phyloP scores from a whole-genome alignment of 2,888 invertebrate genomes.

The Pardosa pseudoannulata region DNA sequence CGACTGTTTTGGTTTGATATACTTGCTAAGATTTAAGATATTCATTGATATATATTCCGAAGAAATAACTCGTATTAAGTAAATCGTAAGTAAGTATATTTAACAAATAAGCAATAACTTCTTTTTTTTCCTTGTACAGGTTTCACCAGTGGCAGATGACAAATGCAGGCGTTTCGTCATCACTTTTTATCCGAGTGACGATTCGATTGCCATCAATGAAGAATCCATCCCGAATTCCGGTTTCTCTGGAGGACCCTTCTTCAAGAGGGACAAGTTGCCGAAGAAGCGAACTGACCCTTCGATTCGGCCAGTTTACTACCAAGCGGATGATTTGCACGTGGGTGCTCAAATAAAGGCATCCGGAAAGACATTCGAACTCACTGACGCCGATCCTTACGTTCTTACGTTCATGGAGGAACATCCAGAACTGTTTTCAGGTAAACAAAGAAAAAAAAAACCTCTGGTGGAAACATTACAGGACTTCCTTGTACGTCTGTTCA shows the following conservation, averaged over 20 bases:
- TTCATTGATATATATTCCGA: too few relatives aligned
- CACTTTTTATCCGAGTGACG: constrained; percentile 86
- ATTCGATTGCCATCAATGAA: constrained; percentile 86
- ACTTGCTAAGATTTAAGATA: too few relatives aligned
- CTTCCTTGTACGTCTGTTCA: too few relatives aligned
- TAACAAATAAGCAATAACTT: too few relatives aligned
- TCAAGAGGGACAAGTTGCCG: constrained; percentile 83
- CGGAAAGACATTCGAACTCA: constrained; percentile 86
- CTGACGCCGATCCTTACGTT: constrained; percentile 90
- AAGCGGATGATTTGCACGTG: constrained; percentile 87
- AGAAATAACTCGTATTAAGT: too few relatives aligned
- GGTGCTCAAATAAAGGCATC: constrained; percentile 86
- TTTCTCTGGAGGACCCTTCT: constrained; percentile 86
- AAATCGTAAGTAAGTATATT: too few relatives aligned
- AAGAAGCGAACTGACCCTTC: constrained; percentile 83
- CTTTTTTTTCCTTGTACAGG: too few relatives aligned
- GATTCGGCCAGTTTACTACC: constrained; percentile 86
- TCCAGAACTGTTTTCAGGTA: constrained; percentile 77
- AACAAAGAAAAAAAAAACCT: too few relatives aligned
- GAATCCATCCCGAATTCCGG: constrained; percentile 86
- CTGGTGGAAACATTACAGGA: too few relatives aligned
- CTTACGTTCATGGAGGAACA: constrained; percentile 82
- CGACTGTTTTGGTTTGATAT: too few relatives aligned
- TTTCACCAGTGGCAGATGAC: constrained; percentile 84
- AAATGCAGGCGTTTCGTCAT: constrained; percentile 85